These are phyloP conservation scores for Colletes latitarsis DNA, from an alignment of 1,140 invertebrate genomes.

Conservation along the genomic window DNA sequence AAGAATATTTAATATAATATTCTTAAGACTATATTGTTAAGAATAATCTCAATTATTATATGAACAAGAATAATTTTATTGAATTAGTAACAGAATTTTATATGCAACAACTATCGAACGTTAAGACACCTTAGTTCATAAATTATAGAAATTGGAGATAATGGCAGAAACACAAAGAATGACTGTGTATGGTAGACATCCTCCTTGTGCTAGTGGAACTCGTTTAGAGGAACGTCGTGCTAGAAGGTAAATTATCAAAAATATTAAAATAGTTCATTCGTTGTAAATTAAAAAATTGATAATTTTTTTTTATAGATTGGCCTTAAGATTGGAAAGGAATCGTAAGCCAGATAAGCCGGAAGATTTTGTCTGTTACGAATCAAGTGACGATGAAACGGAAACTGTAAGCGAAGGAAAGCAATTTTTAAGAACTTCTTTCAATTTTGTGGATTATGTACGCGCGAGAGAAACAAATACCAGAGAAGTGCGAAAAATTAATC, in stretches of 20 bases:
- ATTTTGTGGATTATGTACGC: conserved; percentile 91
- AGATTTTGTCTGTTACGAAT: conserved; percentile 93
- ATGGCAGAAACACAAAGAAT: conserved; percentile 82
- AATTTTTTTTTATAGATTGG: conserved; percentile 64
- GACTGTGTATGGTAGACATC: conserved; percentile 85
- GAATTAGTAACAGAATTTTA: conserved; percentile 12
- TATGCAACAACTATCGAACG: neutral
- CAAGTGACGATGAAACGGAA: conserved; percentile 92
- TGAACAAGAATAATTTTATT: conserved; percentile 7
- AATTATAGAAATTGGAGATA: conserved; percentile 31
- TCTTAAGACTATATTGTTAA: conserved; percentile 20
- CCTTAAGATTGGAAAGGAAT: conserved; percentile 84
- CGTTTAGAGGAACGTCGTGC: conserved; percentile 88
- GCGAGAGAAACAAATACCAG: conserved; percentile 87
- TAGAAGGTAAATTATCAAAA: conserved; percentile 81
- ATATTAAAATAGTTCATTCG: neutral
- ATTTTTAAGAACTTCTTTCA: conserved; percentile 90
- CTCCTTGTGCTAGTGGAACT: conserved; percentile 86
- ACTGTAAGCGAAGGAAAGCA: conserved; percentile 86
- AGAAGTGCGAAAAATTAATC: conserved; percentile 88
- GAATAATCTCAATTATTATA: conserved; percentile 19
- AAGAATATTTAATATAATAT: conserved; percentile 14
- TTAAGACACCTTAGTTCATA: conserved; percentile 14
- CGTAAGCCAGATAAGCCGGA: conserved; percentile 92
- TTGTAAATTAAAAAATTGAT: conserved; percentile 3